A percentile compares a stretch with the other conserved stretches of the same genome.
These are phyloP conservation scores for Circaetus gallicus DNA, from an alignment of 2,113 vertebrate genomes.

Conservation along the genomic window DNA sequence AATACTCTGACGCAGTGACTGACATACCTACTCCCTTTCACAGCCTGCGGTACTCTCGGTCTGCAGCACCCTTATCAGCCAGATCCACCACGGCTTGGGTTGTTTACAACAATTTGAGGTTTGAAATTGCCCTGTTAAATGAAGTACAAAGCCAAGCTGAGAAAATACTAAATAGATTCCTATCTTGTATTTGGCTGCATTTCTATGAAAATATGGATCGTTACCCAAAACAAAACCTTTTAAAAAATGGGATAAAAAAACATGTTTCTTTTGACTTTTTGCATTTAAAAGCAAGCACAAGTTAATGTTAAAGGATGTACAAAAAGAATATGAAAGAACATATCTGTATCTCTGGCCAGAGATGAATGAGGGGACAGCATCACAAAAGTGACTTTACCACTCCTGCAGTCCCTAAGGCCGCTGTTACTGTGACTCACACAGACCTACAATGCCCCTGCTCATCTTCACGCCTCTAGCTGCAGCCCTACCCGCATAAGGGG, in stretches of 20 bases:
- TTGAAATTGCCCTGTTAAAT: background rate
- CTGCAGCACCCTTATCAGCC: background rate
- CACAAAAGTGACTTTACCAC: background rate
- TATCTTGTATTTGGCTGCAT: background rate
- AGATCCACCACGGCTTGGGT: background rate
- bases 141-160: background rate
- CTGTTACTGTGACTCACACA: background rate
- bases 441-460: background rate
- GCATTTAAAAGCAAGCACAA: background rate
- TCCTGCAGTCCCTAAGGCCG: background rate
- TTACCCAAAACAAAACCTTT: background rate
- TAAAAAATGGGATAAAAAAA: background rate
- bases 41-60: background rate
- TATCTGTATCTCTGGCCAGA: background rate
- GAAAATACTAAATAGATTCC: background rate
- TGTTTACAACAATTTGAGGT: background rate
- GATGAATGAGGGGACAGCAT: background rate
- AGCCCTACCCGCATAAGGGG: background rate
- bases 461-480: background rate
- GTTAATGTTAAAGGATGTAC: background rate
- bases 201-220: background rate
- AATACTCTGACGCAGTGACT: background rate
- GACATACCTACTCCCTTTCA: background rate
- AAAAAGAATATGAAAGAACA: background rate
- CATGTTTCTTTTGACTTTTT: background rate